phyloP scores from a whole-genome alignment of 2,113 vertebrate species.

The Rhagologus leucostigma region DNA sequence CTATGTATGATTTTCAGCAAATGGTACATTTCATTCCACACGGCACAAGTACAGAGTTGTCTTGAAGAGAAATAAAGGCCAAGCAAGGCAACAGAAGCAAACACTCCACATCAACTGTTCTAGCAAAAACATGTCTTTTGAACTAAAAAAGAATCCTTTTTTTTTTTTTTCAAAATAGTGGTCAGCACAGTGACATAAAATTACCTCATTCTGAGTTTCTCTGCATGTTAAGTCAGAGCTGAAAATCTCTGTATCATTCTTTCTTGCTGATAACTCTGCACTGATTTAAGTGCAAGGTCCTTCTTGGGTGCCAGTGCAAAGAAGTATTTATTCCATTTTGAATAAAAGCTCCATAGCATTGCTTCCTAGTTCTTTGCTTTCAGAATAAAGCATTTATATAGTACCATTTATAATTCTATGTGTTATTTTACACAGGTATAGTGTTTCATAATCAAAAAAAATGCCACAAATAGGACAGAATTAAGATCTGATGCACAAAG shows the following conservation, averaged over 20 bases:
- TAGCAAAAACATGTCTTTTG: background rate
- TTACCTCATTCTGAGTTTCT: background rate
- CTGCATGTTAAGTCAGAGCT: background rate
- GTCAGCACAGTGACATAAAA: background rate
- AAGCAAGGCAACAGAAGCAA: background rate
- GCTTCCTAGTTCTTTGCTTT: background rate
- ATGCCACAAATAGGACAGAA: background rate
- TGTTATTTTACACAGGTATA: background rate
- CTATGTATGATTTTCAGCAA: background rate
- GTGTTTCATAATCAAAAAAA: background rate
- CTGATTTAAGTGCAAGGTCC: background rate
- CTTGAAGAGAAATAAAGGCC: background rate
- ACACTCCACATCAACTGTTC: background rate
- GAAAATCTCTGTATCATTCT: background rate
- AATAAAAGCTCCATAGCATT: background rate
- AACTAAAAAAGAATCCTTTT: background rate
- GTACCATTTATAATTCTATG: background rate
- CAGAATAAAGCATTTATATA: background rate
- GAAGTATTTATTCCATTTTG: background rate
- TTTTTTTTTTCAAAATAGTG: background rate
- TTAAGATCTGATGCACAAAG: background rate
- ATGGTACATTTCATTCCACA: background rate
- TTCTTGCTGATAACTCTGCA: background rate
- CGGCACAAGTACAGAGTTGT: background rate
- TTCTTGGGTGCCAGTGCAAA: background rate